phyloP scores from a whole-genome alignment of 2,888 invertebrate genomes.

The Polymixis flavicincta region DNA sequence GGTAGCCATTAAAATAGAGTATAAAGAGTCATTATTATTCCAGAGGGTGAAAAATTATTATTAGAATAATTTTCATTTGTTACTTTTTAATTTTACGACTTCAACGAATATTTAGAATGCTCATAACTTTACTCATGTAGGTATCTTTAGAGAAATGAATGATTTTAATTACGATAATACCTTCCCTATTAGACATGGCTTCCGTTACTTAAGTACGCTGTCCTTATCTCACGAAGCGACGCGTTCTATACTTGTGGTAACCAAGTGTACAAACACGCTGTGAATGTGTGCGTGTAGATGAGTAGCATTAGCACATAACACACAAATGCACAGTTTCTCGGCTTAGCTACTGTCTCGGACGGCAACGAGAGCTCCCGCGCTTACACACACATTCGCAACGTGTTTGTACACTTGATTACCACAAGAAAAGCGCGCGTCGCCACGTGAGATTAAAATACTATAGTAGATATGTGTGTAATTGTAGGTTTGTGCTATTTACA shows the following conservation, averaged over 20 bases:
- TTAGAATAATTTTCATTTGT: too few species aligned
- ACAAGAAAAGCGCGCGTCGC: neutral
- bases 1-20: neutral
- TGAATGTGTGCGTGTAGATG: too few species aligned
- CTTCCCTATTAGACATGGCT: constrained; percentile 1
- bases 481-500: neutral
- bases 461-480: neutral
- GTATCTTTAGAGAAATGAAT: neutral
- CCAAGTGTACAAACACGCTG: neutral
- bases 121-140: neutral
- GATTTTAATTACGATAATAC: neutral
- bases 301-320: too few species aligned
- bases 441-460: neutral
- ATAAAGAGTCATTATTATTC: neutral
- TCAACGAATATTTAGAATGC: constrained; percentile 13
- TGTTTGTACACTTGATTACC: neutral
- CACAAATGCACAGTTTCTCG: too few species aligned
- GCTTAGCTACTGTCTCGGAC: too few species aligned
- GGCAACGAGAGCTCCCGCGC: too few species aligned
- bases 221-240: neutral
- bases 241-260: neutral
- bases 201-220: constrained; percentile 17
- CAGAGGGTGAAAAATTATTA: neutral
- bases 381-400: neutral
- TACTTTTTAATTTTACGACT: neutral